Base-by-base conservation (phyloP, 2,797 vertebrate species). In the Xyrichtys novacula region DNA sequence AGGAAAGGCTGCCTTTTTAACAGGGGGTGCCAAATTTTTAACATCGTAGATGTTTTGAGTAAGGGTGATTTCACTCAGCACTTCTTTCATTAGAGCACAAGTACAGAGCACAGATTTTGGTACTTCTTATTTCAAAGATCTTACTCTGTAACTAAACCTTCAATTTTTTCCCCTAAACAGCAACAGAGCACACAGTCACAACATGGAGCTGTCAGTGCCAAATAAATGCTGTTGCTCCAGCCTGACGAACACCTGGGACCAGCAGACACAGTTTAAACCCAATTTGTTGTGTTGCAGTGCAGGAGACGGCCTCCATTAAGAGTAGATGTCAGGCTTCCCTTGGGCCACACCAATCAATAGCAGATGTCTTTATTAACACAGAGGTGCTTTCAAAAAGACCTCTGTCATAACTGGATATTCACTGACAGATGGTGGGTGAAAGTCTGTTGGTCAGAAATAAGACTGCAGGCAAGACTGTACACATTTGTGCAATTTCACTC, bases 231-330 rank as follows among this genome's bases (percentile, higher is more conserved):
- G 53, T 50, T 50, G n/a, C 50, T 65, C 34, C 29, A 20, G 50
- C 31, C 25, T 73, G 62, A 86, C 38, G 65, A 62, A 78, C 65
- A 73, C 65, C 39, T 67, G 67, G 48, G 71, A 64, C 39, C 44
- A 38, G 32, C 9, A 62, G 36, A 55, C 39, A 36, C 36, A 59
- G 56, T 72, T 74, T 86, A 69, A 86, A 83, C 53, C 65, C 69
- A 65, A 67, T 89, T 85, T 84, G 76, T 76, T 76, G 31, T 80
- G 61, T 80, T 79, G 54, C 52, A 53, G 54, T 71, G 59, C 70
- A 74, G 71, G 74, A 74, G 67, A 59, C 36, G 26, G 63, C 67
- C 47, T 82, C 63, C 68, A 81, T 81, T 81, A 81, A 75, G 74
- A 60, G 48, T 48, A 44, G 47, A 73, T 69, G 66, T 65, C 46